Percentiles rank a stretch among this genome's conserved stretches.
These are phyloP conservation scores for Mesorhabditis belari DNA, from an alignment of 2,888 invertebrate species.

Conservation along the genomic window DNA sequence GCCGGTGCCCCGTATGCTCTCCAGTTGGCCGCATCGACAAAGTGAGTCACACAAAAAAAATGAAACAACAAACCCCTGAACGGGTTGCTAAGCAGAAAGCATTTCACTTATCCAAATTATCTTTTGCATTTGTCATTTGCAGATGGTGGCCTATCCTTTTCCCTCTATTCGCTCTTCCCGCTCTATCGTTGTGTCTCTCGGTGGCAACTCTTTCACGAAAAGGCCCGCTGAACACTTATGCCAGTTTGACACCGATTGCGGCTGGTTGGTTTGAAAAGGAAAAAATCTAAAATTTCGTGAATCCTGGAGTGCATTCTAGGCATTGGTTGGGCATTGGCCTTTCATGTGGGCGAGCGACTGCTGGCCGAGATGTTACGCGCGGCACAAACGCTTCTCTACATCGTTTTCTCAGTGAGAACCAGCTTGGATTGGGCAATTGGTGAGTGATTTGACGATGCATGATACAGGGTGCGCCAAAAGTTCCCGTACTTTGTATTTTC, in stretches of 20 bases:
- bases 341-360: slow-evolving; percentile 25
- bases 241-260: slow-evolving; percentile 27
- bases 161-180: slow-evolving; percentile 30
- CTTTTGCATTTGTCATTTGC: too few species aligned
- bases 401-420: slow-evolving; percentile 21
- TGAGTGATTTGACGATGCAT: slow-evolving; percentile 21
- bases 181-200: slow-evolving; percentile 19
- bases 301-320: slow-evolving; percentile 12
- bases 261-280: slow-evolving; percentile 15
- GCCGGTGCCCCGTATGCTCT: not conserved
- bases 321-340: slow-evolving; percentile 35
- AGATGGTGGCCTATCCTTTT: slow-evolving; percentile 27
- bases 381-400: slow-evolving; percentile 21
- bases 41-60: not conserved
- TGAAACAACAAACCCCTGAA: not conserved
- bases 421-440: slow-evolving; percentile 20
- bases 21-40: not conserved
- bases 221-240: slow-evolving; percentile 25
- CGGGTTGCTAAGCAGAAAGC: not conserved
- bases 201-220: slow-evolving; percentile 21
- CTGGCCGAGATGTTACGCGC: slow-evolving; percentile 22
- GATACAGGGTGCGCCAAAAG: too few species aligned
- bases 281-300: not conserved
- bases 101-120: not conserved
- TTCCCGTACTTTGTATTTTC: too few species aligned